A percentile compares a stretch with the other conserved stretches of the same genome.
These are phyloP conservation scores for Physeter macrocephalus DNA, from an alignment of 2,113 vertebrate genomes.

Conservation along the genomic window DNA sequence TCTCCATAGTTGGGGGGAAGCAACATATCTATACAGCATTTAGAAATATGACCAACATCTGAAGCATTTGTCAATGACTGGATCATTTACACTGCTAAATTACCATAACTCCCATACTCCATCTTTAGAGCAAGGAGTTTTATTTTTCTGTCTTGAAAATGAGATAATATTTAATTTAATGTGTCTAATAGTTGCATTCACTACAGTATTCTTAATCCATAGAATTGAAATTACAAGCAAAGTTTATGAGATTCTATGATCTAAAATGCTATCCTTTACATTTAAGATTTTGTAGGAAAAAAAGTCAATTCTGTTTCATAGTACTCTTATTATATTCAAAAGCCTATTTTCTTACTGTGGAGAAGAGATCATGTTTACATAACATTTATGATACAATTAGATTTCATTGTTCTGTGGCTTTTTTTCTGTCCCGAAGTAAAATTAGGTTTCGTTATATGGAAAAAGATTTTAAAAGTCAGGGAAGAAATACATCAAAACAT, in stretches of 20 bases:
- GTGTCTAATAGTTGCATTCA: neutral
- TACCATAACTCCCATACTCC: neutral
- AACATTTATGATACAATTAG: constrained; percentile 41
- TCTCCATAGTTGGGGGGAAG: neutral
- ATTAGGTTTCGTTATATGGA: neutral
- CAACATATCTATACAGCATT: neutral
- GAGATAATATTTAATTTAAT: neutral
- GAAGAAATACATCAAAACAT: neutral
- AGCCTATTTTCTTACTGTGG: neutral
- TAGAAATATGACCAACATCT: neutral
- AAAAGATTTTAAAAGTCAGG: neutral
- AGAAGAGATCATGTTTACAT: neutral
- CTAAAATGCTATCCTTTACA: neutral
- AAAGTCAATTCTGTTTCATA: constrained; percentile 3
- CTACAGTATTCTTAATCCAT: neutral
- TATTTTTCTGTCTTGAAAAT: neutral
- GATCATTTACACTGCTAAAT: neutral
- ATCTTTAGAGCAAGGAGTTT: neutral
- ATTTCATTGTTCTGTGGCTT: neutral
- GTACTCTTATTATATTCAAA: neutral
- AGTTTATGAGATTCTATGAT: neutral
- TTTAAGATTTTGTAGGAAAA: neutral
- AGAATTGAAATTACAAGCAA: neutral
- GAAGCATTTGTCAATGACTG: neutral
- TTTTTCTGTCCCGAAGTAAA: neutral